Evolutionary conservation across 2,888 invertebrate genomes (phyloP).

Genomic region (Nasonia oneida): DNA sequence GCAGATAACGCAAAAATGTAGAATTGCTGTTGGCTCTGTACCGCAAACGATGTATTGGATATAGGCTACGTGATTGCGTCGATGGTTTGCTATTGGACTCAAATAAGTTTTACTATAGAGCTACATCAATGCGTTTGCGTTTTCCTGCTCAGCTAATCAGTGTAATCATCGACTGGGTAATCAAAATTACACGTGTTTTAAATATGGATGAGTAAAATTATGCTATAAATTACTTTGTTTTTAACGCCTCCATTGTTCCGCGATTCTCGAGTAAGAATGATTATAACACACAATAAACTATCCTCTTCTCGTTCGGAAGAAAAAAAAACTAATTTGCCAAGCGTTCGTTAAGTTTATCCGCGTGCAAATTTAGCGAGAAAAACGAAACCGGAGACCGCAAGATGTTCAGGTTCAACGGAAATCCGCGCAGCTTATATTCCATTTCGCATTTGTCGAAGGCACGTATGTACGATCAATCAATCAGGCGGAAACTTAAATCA

Average conservation of each 20-base stretch:
- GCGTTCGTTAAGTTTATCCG: too few relatives aligned
- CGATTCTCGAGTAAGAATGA: too few relatives aligned
- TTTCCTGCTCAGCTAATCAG: too few relatives aligned
- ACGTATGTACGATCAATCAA: neutral
- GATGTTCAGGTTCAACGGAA: neutral
- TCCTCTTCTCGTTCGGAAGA: too few relatives aligned
- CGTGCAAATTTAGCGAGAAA: too few relatives aligned
- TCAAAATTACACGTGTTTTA: neutral
- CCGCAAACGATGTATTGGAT: too few relatives aligned
- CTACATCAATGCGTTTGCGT: too few relatives aligned
- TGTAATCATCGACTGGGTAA: too few relatives aligned
- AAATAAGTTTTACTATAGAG: neutral
- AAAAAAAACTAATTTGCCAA: too few relatives aligned
- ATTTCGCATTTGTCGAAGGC: neutral
- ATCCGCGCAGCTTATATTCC: neutral
- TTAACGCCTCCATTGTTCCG: neutral
- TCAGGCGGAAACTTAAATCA: neutral
- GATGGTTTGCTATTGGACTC: neutral
- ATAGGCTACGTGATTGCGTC: neutral
- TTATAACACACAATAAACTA: too few relatives aligned
- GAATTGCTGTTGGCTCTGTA: neutral
- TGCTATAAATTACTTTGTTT: neutral
- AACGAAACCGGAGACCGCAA: too few relatives aligned
- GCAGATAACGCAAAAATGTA: neutral
- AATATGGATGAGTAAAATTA: neutral